phyloP scores from a whole-genome alignment of 2,888 invertebrate species.

The Drosophila aldrichi region DNA sequence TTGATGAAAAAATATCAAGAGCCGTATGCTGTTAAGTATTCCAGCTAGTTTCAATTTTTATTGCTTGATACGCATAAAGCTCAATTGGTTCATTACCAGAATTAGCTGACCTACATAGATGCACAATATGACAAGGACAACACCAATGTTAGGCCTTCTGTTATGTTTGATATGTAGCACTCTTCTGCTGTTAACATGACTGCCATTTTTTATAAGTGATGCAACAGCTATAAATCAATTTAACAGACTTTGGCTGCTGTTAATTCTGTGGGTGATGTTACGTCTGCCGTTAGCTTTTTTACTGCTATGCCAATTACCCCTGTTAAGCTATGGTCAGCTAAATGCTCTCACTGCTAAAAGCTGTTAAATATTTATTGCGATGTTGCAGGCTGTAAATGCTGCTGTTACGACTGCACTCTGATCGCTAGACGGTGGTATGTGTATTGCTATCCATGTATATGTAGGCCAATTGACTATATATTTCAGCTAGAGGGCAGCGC shows the following conservation, averaged over 20 bases:
- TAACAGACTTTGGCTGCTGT: neutral
- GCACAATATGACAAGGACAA: too few relatives aligned
- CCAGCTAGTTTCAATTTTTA: neutral
- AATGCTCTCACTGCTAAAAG: neutral
- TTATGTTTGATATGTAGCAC: neutral
- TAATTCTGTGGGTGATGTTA: neutral
- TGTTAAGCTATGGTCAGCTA: neutral
- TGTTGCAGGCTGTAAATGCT: slow-evolving; percentile 1
- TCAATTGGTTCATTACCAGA: neutral
- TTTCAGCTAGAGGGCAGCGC: slow-evolving; percentile 34
- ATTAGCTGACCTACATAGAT: neutral
- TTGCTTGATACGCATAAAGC: neutral
- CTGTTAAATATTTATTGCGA: neutral
- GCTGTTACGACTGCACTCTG: neutral
- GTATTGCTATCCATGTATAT: slow-evolving; percentile 21
- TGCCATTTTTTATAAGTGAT: neutral
- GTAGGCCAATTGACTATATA: slow-evolving; percentile 48
- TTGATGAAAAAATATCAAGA: too few relatives aligned
- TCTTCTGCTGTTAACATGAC: neutral
- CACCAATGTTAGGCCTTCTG: neutral
- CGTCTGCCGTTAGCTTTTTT: neutral
- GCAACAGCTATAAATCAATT: neutral
- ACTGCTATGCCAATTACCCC: neutral
- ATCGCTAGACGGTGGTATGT: neutral
- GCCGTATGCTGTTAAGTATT: too few relatives aligned